Evolutionary conservation across 2,113 vertebrate genomes (phyloP).

Genomic region (Calypte anna): DNA sequence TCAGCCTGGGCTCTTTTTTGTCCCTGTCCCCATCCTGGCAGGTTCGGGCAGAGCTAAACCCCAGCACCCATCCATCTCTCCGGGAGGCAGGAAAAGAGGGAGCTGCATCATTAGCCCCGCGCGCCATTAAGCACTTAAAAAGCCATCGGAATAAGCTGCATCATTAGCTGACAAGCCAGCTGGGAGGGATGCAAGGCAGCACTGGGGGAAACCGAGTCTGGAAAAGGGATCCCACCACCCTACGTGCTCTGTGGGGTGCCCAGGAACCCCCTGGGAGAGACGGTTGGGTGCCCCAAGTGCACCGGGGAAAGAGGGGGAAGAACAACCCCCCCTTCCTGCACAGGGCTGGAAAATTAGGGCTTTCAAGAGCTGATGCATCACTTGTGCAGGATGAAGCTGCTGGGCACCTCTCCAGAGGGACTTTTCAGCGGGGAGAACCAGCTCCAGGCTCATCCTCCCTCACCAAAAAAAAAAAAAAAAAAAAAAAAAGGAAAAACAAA

Average conservation of each 20-base stretch:
- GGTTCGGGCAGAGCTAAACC: neutral
- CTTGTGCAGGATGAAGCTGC: neutral
- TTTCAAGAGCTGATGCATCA: constrained; percentile 21
- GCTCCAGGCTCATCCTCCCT: accelerated
- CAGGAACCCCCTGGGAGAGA: neutral
- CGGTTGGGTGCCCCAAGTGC: accelerated
- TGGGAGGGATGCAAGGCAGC: neutral
- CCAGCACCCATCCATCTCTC: constrained; percentile 4
- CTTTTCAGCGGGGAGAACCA: neutral
- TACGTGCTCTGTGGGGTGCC: accelerated
- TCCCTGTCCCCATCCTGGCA: neutral
- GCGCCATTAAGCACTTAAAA: constrained; percentile 68
- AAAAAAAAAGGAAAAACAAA: too few species aligned
- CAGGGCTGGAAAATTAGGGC: constrained; percentile 8
- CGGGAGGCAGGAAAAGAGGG: neutral
- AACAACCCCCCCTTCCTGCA: neutral
- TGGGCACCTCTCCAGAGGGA: neutral
- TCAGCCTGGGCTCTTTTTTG: neutral
- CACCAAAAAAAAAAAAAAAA: too few species aligned
- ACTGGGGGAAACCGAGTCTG: accelerated
- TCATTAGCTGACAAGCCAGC: constrained; percentile 47
- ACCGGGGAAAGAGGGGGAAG: accelerated
- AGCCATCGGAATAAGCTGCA: constrained; percentile 57
- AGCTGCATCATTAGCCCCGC: constrained; percentile 48
- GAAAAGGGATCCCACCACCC: neutral